Percentiles rank a stretch among this genome's conserved stretches.
phyloP scores from a whole-genome alignment of 2,797 vertebrate genomes.

The Tokudaia tokunoshimensis region DNA sequence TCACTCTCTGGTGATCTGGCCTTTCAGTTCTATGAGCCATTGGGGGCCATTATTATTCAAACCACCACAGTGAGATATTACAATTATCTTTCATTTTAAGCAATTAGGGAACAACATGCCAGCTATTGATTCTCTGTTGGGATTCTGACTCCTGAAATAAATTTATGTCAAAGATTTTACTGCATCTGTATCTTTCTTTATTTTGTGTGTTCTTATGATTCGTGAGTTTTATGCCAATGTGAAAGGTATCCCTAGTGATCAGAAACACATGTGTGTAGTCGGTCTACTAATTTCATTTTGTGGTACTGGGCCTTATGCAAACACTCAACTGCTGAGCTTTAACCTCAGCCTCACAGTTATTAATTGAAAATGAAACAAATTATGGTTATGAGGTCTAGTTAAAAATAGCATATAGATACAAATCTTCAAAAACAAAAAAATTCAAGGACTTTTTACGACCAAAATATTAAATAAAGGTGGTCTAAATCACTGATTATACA shows the following conservation, averaged over 20 bases:
- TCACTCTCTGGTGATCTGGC: no score
- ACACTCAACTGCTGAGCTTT: not conserved
- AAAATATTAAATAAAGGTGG: not conserved
- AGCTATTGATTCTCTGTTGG: not conserved
- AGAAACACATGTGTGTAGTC: not conserved
- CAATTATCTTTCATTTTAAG: not conserved
- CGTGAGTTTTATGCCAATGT: not conserved
- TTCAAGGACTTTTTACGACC: not conserved
- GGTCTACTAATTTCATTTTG: not conserved
- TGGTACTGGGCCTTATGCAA: not conserved
- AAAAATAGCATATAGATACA: not conserved
- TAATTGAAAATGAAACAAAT: not conserved
- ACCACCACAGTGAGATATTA: not conserved
- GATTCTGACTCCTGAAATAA: not conserved
- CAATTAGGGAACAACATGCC: not conserved
- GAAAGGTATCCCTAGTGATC: not conserved
- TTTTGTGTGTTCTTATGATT: not conserved
- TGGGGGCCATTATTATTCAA: not conserved
- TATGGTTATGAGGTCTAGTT: not conserved
- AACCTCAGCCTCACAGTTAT: not conserved
- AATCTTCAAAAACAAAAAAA: not conserved
- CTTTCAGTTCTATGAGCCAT: not conserved
- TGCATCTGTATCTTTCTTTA: not conserved
- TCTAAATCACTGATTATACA: not conserved
- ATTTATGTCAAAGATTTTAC: not conserved